Evolutionary conservation across 2,888 invertebrate genomes (phyloP), one percentile per base, ranked within the genome.

Genomic region (Macrosoma leucophasiata): DNA sequence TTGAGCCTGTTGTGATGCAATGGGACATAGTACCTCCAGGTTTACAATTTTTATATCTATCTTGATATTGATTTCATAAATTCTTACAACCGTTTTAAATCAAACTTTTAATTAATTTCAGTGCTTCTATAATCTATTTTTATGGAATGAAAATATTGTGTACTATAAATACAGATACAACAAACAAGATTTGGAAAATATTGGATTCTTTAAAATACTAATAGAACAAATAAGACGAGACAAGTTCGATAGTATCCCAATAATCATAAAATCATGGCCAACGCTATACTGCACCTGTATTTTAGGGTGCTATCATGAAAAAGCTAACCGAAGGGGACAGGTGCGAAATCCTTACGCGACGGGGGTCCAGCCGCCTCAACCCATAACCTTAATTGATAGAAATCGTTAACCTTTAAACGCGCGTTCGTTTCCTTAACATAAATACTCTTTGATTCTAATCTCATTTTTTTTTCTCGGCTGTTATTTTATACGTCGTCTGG

Each of bases 311-410:
- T 63, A 63, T 62, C 56, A 55, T 63, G 67, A 70, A 77, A 49
- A 52, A 52, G 42, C 47, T 46, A 55, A 48, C 52, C 47, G 37
- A 54, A 48, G 50, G 44, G 45, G 56, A 55, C 58, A 58, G 58
- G 58, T 58, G 58, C 58, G 55, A 84, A 78, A 82, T 81, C 78
- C 66, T 70, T 50, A 45, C 75, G 41, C 79, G 58, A 70, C 62
- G 77, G 84, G 82, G 78, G 78, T 72, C 70, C 61, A 61, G 67
- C 68, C 75, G 67, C 62, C 61, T 73, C 70, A 59, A 65, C 74
- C 78, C 73, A 78, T 78, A 81, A 81, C 81, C 77, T 75, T 82
- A 84, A 82, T 84, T 82, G 84, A 84, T 84, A 81, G 82, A 69
- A 75, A 82, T 84, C 82, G 82, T 79, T 81, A 78, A 77, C 72